phyloP scores from a whole-genome alignment of 2,797 vertebrate genomes.

The Microctenopoma stevenorrisi region DNA sequence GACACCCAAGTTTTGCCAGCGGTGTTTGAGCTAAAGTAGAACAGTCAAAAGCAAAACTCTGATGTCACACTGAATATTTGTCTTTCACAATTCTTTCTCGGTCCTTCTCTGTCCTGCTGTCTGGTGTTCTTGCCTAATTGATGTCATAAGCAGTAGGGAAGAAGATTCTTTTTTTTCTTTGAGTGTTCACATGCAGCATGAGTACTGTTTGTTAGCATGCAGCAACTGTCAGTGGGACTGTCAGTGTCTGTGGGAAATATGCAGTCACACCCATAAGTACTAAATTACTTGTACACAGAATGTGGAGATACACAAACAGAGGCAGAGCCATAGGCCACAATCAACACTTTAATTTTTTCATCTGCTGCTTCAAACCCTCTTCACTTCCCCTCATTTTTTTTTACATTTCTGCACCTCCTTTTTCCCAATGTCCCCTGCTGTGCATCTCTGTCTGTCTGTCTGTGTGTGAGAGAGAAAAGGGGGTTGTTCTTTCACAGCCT shows the following conservation, averaged over 20 bases:
- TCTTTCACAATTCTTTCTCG: conserved; percentile 36
- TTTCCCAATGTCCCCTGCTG: conserved; percentile 27
- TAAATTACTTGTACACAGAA: conserved; percentile 37
- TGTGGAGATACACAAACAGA: conserved; percentile 15
- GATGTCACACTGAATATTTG: conserved; percentile 49
- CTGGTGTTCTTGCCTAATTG: conserved; percentile 57
- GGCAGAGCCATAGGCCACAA: conserved; percentile 54
- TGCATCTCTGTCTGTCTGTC: conserved; percentile 28
- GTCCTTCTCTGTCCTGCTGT: conserved; percentile 14
- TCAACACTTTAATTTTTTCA: conserved; percentile 62
- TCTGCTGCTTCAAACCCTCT: conserved; percentile 53
- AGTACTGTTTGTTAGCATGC: conserved; percentile 40
- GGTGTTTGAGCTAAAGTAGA: conserved; percentile 45
- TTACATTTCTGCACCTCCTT: conserved; percentile 10
- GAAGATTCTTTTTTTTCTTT: conserved; percentile 36
- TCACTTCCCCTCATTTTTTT: conserved; percentile 2
- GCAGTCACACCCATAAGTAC: conserved; percentile 15
- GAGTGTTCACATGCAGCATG: conserved; percentile 16
- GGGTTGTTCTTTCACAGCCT: conserved; percentile 22
- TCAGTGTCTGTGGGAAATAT: conserved; percentile 37
- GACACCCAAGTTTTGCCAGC: conserved; percentile 19
- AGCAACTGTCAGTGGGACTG: conserved; percentile 45
- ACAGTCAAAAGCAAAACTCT: conserved; percentile 58
- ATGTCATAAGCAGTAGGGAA: conserved; percentile 55
- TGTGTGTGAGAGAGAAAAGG: background rate